Conservation (phyloP, 1,140 invertebrate genomes). For the Drosophila takahashii region DNA sequence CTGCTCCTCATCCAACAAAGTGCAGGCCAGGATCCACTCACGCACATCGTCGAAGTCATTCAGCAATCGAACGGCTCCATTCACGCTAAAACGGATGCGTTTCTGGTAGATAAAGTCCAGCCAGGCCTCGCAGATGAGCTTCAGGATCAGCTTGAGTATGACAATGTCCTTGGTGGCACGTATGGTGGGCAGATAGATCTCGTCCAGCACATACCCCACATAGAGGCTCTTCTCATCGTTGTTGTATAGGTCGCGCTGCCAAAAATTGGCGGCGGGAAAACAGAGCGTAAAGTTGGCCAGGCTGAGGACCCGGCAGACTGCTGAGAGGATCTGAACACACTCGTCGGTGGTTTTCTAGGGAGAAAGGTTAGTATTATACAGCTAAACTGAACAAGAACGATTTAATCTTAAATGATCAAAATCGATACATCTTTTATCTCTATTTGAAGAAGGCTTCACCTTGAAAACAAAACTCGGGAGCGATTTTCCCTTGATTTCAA, state of each 20-base stretch:
- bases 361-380: neutral
- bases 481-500: neutral
- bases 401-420: too few species aligned
- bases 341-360: constrained; percentile 88
- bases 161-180: constrained; percentile 89
- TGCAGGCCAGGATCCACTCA: constrained; percentile 88
- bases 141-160: constrained; percentile 90
- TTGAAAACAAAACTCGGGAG: too few species aligned
- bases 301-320: constrained; percentile 89
- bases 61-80: constrained; percentile 87
- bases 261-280: constrained; percentile 89
- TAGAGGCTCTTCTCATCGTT: constrained; percentile 79
- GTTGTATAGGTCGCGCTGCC: constrained; percentile 85
- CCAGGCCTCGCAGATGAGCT: constrained; percentile 93
- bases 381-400: neutral
- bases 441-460: too few species aligned
- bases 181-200: constrained; percentile 90
- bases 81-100: constrained; percentile 89
- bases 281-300: constrained; percentile 91
- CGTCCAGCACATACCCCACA: constrained; percentile 85
- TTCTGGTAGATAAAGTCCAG: constrained; percentile 92
- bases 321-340: constrained; percentile 89
- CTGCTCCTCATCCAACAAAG: constrained; percentile 86
- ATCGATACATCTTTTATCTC: too few species aligned
- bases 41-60: constrained; percentile 91